A percentile compares a stretch with the other conserved stretches of the same genome.
These are phyloP conservation scores for Quadroppia sp. DNA, from an alignment of 2,888 invertebrate genomes.

Conservation along the genomic window DNA sequence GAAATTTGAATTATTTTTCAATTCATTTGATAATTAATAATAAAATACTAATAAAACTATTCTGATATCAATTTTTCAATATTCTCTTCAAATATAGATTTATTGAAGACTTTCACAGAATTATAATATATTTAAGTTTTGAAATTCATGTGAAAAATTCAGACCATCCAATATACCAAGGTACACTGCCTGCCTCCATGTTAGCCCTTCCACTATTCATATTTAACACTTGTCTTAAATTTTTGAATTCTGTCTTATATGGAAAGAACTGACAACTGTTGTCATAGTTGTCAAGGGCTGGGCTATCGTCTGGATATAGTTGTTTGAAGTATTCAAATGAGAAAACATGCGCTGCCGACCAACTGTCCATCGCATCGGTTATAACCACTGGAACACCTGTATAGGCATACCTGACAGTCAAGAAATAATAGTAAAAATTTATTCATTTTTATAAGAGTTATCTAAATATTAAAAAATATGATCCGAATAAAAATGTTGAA, in stretches of 20 bases:
- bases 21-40: no score
- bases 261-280: slow-evolving; percentile 85
- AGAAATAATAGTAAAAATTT: no score
- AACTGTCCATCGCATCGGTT: slow-evolving; percentile 71
- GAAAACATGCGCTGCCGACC: slow-evolving; percentile 74
- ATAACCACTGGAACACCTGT: slow-evolving; percentile 75
- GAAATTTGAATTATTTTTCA: no score
- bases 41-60: no score
- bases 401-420: slow-evolving; percentile 66
- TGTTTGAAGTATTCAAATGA: slow-evolving; percentile 74
- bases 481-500: no score
- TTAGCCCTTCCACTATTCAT: slow-evolving; percentile 70
- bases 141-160: no score
- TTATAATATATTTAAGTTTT: no score
- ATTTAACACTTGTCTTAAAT: slow-evolving; percentile 71
- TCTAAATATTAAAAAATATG: no score
- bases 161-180: slow-evolving; percentile 70
- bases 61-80: no score
- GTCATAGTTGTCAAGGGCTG: slow-evolving; percentile 51
- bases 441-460: no score
- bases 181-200: slow-evolving; percentile 60
- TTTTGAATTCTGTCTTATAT: slow-evolving; percentile 76
- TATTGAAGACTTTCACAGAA: no score
- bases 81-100: no score
- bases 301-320: slow-evolving; percentile 60